Percentiles rank a stretch among this genome's conserved stretches.
Conservation (phyloP, 2,113 vertebrate genomes). For the Osmerus mordax region DNA sequence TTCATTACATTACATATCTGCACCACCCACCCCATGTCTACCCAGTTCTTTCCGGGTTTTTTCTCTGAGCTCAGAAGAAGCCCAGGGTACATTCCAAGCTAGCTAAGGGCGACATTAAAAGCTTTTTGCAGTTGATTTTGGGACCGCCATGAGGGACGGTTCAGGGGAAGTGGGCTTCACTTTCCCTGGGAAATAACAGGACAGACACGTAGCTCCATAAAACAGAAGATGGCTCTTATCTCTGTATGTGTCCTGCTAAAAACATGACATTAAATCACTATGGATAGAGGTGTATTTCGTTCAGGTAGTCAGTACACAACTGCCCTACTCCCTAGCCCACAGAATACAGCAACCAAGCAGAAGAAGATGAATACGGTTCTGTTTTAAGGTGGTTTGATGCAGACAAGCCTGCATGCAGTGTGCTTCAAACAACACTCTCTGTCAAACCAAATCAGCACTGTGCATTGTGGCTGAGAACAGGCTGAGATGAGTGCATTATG, state of each 20-base stretch:
- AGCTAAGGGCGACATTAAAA: constrained; percentile 37
- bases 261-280: constrained; percentile 48
- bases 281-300: constrained; percentile 9
- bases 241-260: constrained; percentile 40
- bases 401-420: no score
- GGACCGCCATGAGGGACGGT: constrained; percentile 36
- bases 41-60: background rate
- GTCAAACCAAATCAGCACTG: constrained; percentile 46
- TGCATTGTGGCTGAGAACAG: constrained; percentile 33
- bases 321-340: no score
- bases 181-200: constrained; percentile 3
- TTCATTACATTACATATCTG: constrained; percentile 16
- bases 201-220: constrained; percentile 8
- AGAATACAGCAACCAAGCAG: no score
- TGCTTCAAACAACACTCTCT: no score
- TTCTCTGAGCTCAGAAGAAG: constrained; percentile 11
- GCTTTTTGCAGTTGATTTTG: constrained; percentile 49
- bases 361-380: no score
- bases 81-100: constrained; percentile 22
- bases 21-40: no score
- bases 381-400: no score
- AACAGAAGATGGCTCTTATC: constrained; percentile 43
- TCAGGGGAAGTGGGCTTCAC: constrained; percentile 37
- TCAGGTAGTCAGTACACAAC: background rate
- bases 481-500: constrained; percentile 54